Conservation (phyloP, 2,797 vertebrate genomes). For the Aeoliscus strigatus region DNA sequence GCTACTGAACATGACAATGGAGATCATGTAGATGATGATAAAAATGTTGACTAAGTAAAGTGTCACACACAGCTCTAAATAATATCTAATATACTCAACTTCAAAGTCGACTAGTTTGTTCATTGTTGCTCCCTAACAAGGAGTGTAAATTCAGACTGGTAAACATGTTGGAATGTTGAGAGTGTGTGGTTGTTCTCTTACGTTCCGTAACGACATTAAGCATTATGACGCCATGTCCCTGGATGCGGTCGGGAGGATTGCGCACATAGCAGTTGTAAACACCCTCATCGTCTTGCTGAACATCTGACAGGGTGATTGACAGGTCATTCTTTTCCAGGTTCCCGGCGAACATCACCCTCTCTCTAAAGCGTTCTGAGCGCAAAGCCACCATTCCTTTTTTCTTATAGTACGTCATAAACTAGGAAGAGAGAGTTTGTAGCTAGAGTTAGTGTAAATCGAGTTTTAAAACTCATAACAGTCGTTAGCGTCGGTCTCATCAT, state of each 20-base stretch:
- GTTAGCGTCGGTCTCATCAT: not conserved
- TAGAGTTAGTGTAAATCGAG: not conserved
- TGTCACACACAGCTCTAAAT: no score
- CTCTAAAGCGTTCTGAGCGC: constrained; percentile 79
- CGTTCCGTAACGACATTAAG: constrained; percentile 86
- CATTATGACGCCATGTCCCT: constrained; percentile 79
- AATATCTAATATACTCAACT: no score
- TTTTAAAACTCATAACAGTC: constrained; percentile 1
- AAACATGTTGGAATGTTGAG: no score
- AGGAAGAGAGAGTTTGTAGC: constrained; percentile 16
- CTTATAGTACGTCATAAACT: constrained; percentile 84
- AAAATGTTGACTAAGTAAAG: no score
- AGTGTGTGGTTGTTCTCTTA: constrained; percentile 59
- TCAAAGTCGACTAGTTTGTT: no score
- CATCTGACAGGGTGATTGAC: constrained; percentile 85
- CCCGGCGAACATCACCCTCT: constrained; percentile 86
- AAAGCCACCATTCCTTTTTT: constrained; percentile 82
- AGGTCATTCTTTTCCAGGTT: constrained; percentile 90
- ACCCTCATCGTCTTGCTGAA: constrained; percentile 85
- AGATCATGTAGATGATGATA: no score
- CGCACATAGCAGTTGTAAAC: constrained; percentile 88
- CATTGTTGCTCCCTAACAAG: no score
- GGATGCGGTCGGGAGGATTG: constrained; percentile 91
- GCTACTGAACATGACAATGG: no score
- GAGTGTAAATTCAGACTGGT: no score